Evolutionary conservation across 1,140 invertebrate species (phyloP).

Genomic region (Drosophila subobscura): DNA sequence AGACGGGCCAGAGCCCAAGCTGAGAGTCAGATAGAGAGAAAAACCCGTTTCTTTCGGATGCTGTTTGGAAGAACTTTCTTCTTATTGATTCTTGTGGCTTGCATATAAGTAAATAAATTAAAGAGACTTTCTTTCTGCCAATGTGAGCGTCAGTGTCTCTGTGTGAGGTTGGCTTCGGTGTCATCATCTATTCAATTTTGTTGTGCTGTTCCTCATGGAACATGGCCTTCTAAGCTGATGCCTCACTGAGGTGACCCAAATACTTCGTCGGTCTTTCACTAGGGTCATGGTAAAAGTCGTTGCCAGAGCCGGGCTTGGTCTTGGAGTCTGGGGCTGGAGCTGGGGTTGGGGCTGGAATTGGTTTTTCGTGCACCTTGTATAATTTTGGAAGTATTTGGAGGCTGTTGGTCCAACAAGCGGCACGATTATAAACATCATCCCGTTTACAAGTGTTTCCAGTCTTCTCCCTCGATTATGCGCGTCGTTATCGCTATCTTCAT

Average conservation of each 20-base stretch:
- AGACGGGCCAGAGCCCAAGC: neutral
- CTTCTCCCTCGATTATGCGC: slow-evolving; percentile 60
- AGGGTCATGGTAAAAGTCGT: slow-evolving; percentile 32
- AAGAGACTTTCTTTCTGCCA: slow-evolving; percentile 73
- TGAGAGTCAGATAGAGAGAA: slow-evolving; percentile 15
- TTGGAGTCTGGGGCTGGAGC: slow-evolving; percentile 1
- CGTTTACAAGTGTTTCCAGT: slow-evolving; percentile 58
- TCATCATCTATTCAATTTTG: slow-evolving; percentile 64
- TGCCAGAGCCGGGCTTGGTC: neutral
- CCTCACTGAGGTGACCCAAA: slow-evolving; percentile 65
- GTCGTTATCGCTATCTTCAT: slow-evolving; percentile 75
- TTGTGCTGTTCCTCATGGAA: slow-evolving; percentile 5
- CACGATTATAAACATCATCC: slow-evolving; percentile 62
- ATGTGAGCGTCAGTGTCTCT: slow-evolving; percentile 19
- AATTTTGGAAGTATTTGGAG: slow-evolving; percentile 37
- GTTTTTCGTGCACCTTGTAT: slow-evolving; percentile 69
- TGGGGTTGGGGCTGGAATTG: neutral
- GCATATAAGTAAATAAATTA: slow-evolving; percentile 80
- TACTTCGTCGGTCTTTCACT: slow-evolving; percentile 56
- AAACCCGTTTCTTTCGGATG: slow-evolving; percentile 59
- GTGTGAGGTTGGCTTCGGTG: slow-evolving; percentile 53
- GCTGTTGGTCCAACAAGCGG: slow-evolving; percentile 67
- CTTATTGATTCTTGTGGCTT: slow-evolving; percentile 74
- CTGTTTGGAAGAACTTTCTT: slow-evolving; percentile 73
- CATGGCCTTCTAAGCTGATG: slow-evolving; percentile 29